phyloP scores from a whole-genome alignment of 2,113 vertebrate genomes.

The Archilochus colubris region DNA sequence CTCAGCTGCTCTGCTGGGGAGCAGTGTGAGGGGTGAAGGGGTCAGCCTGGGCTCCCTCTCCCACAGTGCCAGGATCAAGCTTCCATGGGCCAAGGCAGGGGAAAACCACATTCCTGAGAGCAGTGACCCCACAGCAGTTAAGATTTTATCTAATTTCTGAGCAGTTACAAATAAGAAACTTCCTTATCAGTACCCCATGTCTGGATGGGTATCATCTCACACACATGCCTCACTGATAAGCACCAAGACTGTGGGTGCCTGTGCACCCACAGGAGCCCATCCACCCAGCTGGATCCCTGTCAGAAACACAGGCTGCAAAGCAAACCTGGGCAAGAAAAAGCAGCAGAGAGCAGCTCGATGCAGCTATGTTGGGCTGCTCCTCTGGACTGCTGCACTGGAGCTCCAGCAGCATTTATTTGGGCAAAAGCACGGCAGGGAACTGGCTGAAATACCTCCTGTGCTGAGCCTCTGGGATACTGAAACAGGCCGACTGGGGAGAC shows the following conservation, averaged over 20 bases:
- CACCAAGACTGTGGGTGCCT: rapidly evolving
- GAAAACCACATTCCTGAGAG: not conserved
- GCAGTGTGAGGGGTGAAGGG: not conserved
- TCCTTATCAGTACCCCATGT: not conserved
- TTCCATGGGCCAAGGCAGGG: not conserved
- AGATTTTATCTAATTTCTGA: not conserved
- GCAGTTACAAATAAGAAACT: not conserved
- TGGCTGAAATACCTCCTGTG: not conserved
- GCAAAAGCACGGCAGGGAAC: not conserved
- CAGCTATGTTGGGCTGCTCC: rapidly evolving
- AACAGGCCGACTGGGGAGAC: not conserved
- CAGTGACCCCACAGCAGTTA: not conserved
- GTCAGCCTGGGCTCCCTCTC: not conserved
- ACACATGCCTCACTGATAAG: not conserved
- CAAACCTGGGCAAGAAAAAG: not conserved
- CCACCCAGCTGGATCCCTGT: not conserved
- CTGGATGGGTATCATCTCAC: not conserved
- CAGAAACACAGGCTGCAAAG: not conserved
- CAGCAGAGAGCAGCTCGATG: not conserved
- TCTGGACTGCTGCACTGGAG: not conserved
- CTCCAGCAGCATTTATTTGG: not conserved
- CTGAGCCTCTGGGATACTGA: not conserved
- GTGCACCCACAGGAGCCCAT: not conserved
- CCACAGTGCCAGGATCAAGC: rapidly evolving
- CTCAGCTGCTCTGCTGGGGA: not conserved